Percentiles rank a stretch among this genome's conserved stretches.
phyloP scores from a whole-genome alignment of 2,888 invertebrate species.

The Meghimatium bilineatum region DNA sequence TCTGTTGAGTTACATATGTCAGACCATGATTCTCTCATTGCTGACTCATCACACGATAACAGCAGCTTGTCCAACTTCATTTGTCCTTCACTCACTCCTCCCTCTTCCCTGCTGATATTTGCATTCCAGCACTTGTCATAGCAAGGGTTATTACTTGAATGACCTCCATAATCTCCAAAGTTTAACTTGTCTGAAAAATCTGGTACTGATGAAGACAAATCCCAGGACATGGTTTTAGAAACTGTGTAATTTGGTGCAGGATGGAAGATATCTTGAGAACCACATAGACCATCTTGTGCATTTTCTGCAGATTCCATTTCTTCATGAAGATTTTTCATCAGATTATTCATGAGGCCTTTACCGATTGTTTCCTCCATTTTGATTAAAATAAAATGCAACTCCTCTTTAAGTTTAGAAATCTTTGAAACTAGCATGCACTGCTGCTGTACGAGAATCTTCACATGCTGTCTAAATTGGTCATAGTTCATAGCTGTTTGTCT shows the following conservation, averaged over 20 bases:
- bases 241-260: not conserved
- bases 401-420: not conserved
- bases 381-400: not conserved
- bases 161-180: not conserved
- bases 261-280: not conserved
- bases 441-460: not conserved
- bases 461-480: not conserved
- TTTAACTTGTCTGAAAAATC: not conserved
- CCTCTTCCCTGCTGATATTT: not conserved
- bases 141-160: not conserved
- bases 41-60: not conserved
- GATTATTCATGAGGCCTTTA: not conserved
- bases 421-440: not conserved
- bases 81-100: not conserved
- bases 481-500: not conserved
- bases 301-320: not conserved
- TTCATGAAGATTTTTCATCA: not conserved
- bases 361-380: not conserved
- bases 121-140: not conserved
- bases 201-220: not conserved
- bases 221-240: not conserved
- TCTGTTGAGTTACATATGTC: not conserved
- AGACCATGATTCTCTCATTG: not conserved
- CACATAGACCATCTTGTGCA: not conserved
- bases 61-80: not conserved